phyloP scores from a whole-genome alignment of 2,888 invertebrate genomes.

The Tholera decimalis region DNA sequence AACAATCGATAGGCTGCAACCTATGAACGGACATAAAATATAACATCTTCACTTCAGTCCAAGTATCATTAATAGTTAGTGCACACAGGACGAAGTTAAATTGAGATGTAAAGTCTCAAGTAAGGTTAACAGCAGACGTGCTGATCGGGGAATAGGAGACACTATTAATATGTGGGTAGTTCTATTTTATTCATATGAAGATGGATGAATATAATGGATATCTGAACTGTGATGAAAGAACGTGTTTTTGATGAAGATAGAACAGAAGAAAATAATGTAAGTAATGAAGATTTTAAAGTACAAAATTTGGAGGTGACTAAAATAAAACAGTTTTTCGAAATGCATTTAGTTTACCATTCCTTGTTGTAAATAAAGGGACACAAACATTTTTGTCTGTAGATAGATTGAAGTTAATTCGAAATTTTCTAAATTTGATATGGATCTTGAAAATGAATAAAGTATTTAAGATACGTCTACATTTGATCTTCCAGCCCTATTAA shows the following conservation, averaged over 20 bases:
- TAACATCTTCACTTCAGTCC: constrained; percentile 59
- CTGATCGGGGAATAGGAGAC: constrained; percentile 34
- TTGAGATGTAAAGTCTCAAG: constrained; percentile 70
- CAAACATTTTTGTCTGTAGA: too few species aligned
- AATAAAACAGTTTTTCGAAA: background rate
- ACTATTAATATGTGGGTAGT: constrained; percentile 21
- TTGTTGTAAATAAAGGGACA: too few species aligned
- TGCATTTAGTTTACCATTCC: too few species aligned
- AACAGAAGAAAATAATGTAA: background rate
- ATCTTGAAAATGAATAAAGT: background rate
- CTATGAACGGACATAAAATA: constrained; percentile 63
- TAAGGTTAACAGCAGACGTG: constrained; percentile 52
- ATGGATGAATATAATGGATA: background rate
- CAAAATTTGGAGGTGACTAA: background rate
- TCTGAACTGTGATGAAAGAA: background rate
- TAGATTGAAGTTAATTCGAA: background rate
- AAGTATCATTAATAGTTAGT: constrained; percentile 62
- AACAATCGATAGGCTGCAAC: constrained; percentile 27
- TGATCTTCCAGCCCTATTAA: background rate
- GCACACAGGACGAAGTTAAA: constrained; percentile 75
- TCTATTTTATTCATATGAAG: constrained; percentile 19
- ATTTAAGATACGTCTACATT: too few species aligned
- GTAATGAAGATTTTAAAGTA: background rate
- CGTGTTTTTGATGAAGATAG: background rate
- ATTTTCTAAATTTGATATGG: background rate